Evolutionary conservation across 2,888 invertebrate species (phyloP).

Genomic region (Chromoteleia sp.): DNA sequence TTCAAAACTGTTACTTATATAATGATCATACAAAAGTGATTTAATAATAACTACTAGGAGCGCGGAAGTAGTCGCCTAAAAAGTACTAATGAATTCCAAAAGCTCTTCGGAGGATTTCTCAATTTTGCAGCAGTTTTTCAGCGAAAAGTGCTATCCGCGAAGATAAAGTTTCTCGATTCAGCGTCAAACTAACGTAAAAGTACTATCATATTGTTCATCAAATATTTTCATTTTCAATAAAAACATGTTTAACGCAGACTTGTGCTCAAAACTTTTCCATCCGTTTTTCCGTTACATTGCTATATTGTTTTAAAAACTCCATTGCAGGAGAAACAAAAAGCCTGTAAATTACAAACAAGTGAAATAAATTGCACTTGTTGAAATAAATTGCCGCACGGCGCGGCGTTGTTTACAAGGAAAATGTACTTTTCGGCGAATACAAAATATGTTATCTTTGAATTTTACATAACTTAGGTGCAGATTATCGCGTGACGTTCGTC

Average conservation of each 20-base stretch:
- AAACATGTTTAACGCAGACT: not conserved
- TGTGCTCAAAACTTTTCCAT: slow-evolving; percentile 12
- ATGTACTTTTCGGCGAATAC: slow-evolving; percentile 7
- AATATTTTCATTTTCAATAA: slow-evolving; percentile 21
- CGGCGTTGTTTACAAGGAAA: slow-evolving; percentile 8
- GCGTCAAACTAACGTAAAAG: not conserved
- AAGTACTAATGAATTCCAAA: slow-evolving; percentile 8
- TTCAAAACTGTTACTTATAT: not conserved
- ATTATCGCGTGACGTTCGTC: not conserved
- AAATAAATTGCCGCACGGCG: no score
- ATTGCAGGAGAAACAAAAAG: slow-evolving; percentile 7
- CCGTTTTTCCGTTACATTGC: slow-evolving; percentile 6
- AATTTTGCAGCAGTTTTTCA: not conserved
- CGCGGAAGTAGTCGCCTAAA: not conserved
- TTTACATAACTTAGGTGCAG: slow-evolving; percentile 31
- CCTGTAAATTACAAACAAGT: slow-evolving; percentile 27
- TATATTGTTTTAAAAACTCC: slow-evolving; percentile 12
- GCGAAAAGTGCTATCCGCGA: not conserved
- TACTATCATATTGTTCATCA: not conserved
- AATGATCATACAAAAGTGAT: not conserved
- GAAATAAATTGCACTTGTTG: slow-evolving; percentile 42
- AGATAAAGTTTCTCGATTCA: not conserved
- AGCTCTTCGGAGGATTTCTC: slow-evolving; percentile 5
- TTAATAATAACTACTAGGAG: not conserved
- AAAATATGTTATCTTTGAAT: slow-evolving; percentile 29